Evolutionary conservation across 1,140 invertebrate genomes (phyloP).

Genomic region (Coptotermes formosanus): DNA sequence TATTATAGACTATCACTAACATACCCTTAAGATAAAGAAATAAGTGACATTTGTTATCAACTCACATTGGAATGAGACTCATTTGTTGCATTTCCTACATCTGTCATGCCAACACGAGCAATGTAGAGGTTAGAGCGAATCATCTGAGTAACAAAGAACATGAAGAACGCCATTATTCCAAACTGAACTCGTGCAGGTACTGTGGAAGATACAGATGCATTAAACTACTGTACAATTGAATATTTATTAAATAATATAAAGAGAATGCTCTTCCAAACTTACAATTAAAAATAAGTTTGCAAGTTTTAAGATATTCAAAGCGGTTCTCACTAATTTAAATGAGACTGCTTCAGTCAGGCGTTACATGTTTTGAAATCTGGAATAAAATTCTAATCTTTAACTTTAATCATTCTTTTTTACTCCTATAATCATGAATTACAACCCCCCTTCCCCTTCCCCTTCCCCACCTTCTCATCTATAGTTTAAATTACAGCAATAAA

Average conservation of each 20-base stretch:
- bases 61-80: background rate
- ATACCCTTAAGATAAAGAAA: too few relatives aligned
- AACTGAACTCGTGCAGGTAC: conserved; percentile 33
- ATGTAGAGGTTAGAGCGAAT: conserved; percentile 36
- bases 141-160: conserved; percentile 37
- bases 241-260: background rate
- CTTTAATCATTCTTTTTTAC: too few relatives aligned
- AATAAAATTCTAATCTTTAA: too few relatives aligned
- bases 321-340: too few relatives aligned
- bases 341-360: too few relatives aligned
- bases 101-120: conserved; percentile 34
- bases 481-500: too few relatives aligned
- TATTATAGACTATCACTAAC: too few relatives aligned
- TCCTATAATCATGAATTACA: too few relatives aligned
- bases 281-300: background rate
- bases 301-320: too few relatives aligned
- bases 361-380: too few relatives aligned
- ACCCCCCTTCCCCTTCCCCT: too few relatives aligned
- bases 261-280: background rate
- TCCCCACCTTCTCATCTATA: too few relatives aligned
- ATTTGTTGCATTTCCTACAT: background rate
- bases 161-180: conserved; percentile 36
- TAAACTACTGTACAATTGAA: background rate
- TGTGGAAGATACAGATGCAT: background rate
- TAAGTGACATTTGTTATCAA: background rate